Conservation (phyloP, 1,140 invertebrate species). For the Triops cancriformis region DNA sequence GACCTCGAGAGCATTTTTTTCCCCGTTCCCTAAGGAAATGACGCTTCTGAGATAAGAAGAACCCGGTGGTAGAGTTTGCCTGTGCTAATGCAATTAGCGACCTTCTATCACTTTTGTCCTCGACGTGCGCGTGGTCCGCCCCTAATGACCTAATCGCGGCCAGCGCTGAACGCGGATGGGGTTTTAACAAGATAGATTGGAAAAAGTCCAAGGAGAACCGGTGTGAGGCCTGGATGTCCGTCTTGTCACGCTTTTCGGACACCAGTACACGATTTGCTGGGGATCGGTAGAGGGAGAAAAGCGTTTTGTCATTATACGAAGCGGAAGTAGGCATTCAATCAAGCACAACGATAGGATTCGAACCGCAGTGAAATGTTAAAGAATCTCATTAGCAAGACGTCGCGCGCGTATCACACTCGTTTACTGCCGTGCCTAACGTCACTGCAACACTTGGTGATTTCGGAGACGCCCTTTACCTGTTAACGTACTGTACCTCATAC, state of each 20-base stretch:
- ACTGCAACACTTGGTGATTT: no score
- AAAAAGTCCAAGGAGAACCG: background rate
- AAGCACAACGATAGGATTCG: background rate
- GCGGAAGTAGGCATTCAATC: background rate
- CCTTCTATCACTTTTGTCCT: background rate
- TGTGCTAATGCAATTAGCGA: background rate
- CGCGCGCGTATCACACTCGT: background rate
- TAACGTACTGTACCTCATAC: no score
- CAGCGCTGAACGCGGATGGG: background rate
- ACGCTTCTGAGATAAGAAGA: no score
- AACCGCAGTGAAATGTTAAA: background rate
- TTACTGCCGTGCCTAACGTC: background rate
- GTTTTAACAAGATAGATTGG: conserved; percentile 6
- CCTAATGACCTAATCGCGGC: background rate
- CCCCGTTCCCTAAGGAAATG: no score
- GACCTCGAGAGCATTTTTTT: no score
- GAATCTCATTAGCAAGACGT: background rate
- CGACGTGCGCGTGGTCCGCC: background rate
- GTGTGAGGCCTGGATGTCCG: background rate
- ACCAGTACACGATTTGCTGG: background rate
- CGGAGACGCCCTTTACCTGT: no score
- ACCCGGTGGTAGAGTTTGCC: background rate
- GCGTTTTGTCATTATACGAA: background rate
- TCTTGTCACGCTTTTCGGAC: background rate
- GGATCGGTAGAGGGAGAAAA: background rate